Evolutionary conservation across 2,797 vertebrate genomes (phyloP), one percentile per base, ranked within the genome.

Genomic region (Octomys mimax): DNA sequence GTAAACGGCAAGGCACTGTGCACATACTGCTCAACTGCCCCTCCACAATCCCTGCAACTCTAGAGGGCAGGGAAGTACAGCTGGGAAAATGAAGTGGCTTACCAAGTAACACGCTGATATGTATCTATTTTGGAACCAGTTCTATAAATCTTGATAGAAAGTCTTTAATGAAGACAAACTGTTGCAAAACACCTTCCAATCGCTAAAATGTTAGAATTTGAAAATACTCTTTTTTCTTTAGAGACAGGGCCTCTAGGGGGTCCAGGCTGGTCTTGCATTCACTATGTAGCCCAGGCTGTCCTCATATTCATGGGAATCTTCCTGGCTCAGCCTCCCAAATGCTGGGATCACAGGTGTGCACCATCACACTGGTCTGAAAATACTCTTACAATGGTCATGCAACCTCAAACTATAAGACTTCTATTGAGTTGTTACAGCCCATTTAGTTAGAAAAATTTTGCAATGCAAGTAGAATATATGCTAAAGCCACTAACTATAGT

Each of bases 381-480:
- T 13, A 62, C 18, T 77, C 77, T 77, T 52, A 77, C 21, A 86
- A 86, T 71, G 26, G 75, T 42, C 52, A 52, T n/a, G 75, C 6
- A 52, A 66, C 54, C 95, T 94, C n/a, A 18, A 36, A 86, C 28
- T 42, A 59, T 57, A 70, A 78, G 80, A 59, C 5, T 57, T 84
- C 75, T 81, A 87, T 24, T 54, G 81, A 87, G 42, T 36, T 39
- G 21, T 61, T 42, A 1, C 1, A 91, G 93, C 75, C 86, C 59
- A 87, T 36, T 95, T 85, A 89, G 78, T 75, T 70, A 80, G 87
- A 96, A 80, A 83, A 75, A 39, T 82, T 92, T 68, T 92, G 73
- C 73, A 75, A 66, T 68, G 57, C 57, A 80, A 73, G 78, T 73
- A 88, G 81, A 68, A 22, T 54, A n/a, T 7, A 75, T 1, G 22